Evolutionary conservation across 2,797 vertebrate genomes (phyloP).

Genomic region (Ctenochaetus hawaiiensis): DNA sequence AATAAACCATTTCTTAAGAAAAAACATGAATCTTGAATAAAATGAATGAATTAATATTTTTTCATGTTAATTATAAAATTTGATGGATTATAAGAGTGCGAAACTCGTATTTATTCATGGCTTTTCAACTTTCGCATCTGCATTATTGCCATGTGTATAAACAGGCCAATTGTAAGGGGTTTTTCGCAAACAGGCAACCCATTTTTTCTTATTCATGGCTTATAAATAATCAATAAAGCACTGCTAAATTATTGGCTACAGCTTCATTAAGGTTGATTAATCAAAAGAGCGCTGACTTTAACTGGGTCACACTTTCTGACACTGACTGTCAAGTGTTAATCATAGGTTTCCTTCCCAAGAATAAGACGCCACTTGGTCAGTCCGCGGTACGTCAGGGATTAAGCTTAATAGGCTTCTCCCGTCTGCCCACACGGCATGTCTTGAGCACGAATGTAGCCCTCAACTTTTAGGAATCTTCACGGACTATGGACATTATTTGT

Average conservation of each 20-base stretch:
- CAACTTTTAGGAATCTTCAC: conserved; percentile 68
- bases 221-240: too few relatives aligned
- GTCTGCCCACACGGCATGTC: conserved; percentile 76
- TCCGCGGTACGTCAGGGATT: conserved; percentile 71
- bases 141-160: neutral
- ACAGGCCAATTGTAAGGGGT: neutral
- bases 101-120: neutral
- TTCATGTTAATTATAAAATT: neutral
- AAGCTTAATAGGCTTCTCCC: conserved; percentile 76
- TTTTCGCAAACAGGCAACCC: conserved; percentile 7
- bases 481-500: conserved; percentile 89
- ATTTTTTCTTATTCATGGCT: neutral
- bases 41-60: neutral
- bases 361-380: conserved; percentile 63
- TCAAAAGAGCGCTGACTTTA: neutral
- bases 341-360: conserved; percentile 49
- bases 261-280: neutral
- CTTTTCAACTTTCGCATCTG: neutral
- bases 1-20: neutral
- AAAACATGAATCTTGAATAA: neutral
- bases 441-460: conserved; percentile 80
- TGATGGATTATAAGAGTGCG: neutral
- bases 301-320: conserved; percentile 36
- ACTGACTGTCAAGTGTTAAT: conserved; percentile 48
- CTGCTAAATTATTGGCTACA: neutral